A percentile compares a stretch with the other conserved stretches of the same genome.
These are phyloP conservation scores for Lymantria monacha DNA, from an alignment of 2,888 invertebrate species.

Conservation along the genomic window DNA sequence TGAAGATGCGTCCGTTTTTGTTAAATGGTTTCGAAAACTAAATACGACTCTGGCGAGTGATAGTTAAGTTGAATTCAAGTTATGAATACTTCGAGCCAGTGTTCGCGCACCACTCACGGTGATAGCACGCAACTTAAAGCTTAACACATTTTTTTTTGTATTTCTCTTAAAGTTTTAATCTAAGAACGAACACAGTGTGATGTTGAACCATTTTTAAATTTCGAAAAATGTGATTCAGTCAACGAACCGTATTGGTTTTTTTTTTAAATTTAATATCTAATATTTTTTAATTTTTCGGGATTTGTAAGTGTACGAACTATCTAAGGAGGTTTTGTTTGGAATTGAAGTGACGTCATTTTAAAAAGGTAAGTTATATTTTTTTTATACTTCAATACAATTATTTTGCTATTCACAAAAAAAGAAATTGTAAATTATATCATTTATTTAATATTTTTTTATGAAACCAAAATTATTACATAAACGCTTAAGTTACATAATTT, in stretches of 20 bases:
- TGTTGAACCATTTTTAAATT: constrained; percentile 72
- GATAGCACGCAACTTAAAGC: constrained; percentile 33
- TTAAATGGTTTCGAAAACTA: constrained; percentile 6
- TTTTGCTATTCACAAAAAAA: neutral
- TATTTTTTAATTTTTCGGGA: constrained; percentile 22
- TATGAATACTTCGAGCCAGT: constrained; percentile 23
- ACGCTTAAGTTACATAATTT: neutral
- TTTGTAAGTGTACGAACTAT: constrained; percentile 40
- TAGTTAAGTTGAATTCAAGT: constrained; percentile 39
- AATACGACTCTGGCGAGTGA: constrained; percentile 41
- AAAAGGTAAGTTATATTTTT: constrained; percentile 39
- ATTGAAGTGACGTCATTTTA: constrained; percentile 39
- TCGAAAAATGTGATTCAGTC: constrained; percentile 79
- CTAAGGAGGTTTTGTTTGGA: constrained; percentile 38
- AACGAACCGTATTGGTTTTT: constrained; percentile 41
- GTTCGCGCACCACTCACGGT: constrained; percentile 27
- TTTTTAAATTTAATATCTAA: constrained; percentile 30
- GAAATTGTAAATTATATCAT: too few relatives aligned
- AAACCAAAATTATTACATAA: too few relatives aligned
- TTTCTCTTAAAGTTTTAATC: constrained; percentile 31
- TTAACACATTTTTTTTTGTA: constrained; percentile 14
- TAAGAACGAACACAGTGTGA: constrained; percentile 33
- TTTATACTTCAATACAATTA: neutral
- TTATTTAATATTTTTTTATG: too few relatives aligned
- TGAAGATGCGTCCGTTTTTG: constrained; percentile 33